Base-by-base conservation (phyloP, 2,888 invertebrate genomes). In the Drosophila mimica region DNA sequence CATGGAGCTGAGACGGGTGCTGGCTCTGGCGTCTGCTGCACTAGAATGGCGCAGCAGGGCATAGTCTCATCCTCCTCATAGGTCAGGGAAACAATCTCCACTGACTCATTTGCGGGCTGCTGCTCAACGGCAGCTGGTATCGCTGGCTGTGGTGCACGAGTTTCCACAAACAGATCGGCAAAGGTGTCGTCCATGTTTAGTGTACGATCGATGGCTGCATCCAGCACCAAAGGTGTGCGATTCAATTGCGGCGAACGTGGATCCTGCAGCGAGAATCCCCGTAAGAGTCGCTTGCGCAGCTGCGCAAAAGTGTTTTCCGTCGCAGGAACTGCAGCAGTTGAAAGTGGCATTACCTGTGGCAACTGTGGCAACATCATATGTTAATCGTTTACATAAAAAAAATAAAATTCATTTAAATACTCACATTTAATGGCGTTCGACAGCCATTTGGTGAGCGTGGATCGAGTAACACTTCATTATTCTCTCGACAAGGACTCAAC, bases 171-270 rank as follows among this genome's bases (percentile, higher is more conserved):
- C 9, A 92, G 81, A 76, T 92, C 92, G 6, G 92, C 82, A 62
- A 92, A 92, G 3, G 92, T 92, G 58, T 92, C 93, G 57, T 92
- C 90, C 67, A 92, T 71, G 51, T 91, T 90, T 0, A 92, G 60
- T 0, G 92, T 89, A 20, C 88, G 90, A 67, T 92, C 92, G n/a
- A 79, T 65, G 0, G 76, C 71, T 17, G 91, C 92, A 48, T 92
- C 91, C 13, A 92, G 83, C 4, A 91, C 62, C 4, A 92, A 33
- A 0, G 93, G 92, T 0, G 93, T 92, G 0, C 92, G 91, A 76
- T 92, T 91, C 0, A 92, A 64, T 30, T 91, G 84, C 0, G 92
- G 92, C 0, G 92, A 92, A 3, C 92, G 90, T 0, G 92, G 92
- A 84, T 92, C 92, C 13, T 88, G 90, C 0, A 92, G 49, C 0